Conservation (phyloP, 2,113 vertebrate species). For the Notiomystis cincta region DNA sequence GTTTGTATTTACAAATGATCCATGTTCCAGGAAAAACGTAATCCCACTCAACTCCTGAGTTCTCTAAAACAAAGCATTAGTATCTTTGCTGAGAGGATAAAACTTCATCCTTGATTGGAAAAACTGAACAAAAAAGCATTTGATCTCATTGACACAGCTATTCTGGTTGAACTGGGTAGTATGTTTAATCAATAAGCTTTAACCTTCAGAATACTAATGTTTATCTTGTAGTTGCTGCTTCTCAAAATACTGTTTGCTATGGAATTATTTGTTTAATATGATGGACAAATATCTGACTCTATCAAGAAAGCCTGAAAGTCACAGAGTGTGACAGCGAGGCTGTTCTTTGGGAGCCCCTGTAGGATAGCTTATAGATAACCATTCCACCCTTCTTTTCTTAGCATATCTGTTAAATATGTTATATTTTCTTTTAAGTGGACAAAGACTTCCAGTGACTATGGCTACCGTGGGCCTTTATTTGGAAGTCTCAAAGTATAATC, state of each 20-base stretch:
- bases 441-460: not conserved
- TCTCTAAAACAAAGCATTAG: not conserved
- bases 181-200: constrained; percentile 28
- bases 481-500: not conserved
- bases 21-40: not conserved
- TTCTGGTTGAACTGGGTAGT: not conserved
- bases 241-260: not conserved
- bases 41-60: not conserved
- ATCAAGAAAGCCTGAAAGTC: not conserved
- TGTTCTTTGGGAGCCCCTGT: not conserved
- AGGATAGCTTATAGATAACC: not conserved
- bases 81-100: not conserved
- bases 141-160: not conserved
- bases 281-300: not conserved
- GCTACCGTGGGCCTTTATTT: not conserved
- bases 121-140: not conserved
- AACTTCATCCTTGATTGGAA: not conserved
- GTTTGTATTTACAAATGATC: constrained; percentile 10
- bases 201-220: not conserved
- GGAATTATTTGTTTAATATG: not conserved
- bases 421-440: not conserved
- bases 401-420: not conserved
- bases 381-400: not conserved
- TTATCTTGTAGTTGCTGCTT: not conserved
- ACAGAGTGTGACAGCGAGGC: not conserved